These are phyloP conservation scores for Trichogramma pretiosum DNA, from an alignment of 1,140 invertebrate species.

Conservation along the genomic window DNA sequence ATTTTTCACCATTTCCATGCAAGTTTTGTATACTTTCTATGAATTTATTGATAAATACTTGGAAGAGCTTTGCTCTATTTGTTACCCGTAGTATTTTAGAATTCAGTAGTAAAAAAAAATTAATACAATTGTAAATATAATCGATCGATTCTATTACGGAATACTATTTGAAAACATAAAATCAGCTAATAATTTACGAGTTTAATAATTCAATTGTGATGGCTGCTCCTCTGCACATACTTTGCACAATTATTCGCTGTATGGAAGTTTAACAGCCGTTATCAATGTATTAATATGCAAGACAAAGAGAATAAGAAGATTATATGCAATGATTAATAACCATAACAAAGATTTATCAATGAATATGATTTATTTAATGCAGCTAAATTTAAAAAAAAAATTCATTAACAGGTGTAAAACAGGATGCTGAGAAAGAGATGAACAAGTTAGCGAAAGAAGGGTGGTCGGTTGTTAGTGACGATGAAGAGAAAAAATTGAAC, in stretches of 20 bases:
- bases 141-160: constrained; percentile 6
- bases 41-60: no score
- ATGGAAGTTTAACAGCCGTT: constrained; percentile 43
- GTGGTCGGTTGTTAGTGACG: constrained; percentile 44
- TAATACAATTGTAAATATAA: background rate
- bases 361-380: constrained; percentile 38
- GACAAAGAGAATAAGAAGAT: constrained; percentile 37
- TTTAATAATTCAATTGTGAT: constrained; percentile 23
- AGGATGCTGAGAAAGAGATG: constrained; percentile 47
- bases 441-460: constrained; percentile 45
- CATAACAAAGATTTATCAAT: constrained; percentile 23
- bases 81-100: no score
- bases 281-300: constrained; percentile 30
- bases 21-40: no score
- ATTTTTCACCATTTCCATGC: no score
- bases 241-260: constrained; percentile 41
- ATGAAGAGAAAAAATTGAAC: constrained; percentile 39
- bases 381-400: constrained; percentile 44
- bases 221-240: constrained; percentile 44
- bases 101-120: no score
- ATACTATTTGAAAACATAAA: background rate
- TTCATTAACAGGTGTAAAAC: constrained; percentile 49
- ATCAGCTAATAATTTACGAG: background rate
- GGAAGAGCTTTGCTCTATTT: no score
- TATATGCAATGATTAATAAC: constrained; percentile 34